phyloP scores from a whole-genome alignment of 2,888 invertebrate species.

The Aplocera efformata region DNA sequence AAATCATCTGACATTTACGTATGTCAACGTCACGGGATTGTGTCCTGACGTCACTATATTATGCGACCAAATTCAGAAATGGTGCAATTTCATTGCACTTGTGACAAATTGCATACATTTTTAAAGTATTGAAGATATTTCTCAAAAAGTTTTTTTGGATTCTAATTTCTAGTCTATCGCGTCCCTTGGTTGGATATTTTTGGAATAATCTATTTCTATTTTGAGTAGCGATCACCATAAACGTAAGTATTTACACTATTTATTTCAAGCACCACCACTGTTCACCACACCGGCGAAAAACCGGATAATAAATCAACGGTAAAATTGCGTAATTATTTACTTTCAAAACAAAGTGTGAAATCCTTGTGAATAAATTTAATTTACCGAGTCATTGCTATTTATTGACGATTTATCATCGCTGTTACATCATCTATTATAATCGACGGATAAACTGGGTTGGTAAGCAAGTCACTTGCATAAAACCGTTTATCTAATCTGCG shows the following conservation, averaged over 20 bases:
- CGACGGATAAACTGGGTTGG: slow-evolving; percentile 5
- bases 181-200: too few relatives aligned
- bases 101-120: too few relatives aligned
- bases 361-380: not conserved
- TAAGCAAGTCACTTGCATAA: slow-evolving; percentile 1
- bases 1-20: slow-evolving; percentile 15
- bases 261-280: too few relatives aligned
- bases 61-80: slow-evolving; percentile 1
- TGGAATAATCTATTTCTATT: too few relatives aligned
- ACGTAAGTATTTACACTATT: not conserved
- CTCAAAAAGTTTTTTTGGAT: too few relatives aligned
- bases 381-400: slow-evolving; percentile 12
- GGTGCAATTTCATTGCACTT: slow-evolving; percentile 2
- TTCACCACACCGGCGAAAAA: not conserved
- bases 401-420: slow-evolving; percentile 2
- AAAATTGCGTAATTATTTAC: not conserved
- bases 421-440: slow-evolving; percentile 12
- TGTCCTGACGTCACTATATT: slow-evolving; percentile 3
- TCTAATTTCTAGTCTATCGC: too few relatives aligned
- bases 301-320: not conserved
- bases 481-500: slow-evolving; percentile 13
- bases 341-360: not conserved
- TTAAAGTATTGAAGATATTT: too few relatives aligned
- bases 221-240: not conserved
- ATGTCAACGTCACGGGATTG: slow-evolving; percentile 2